These are phyloP conservation scores for Thalpophila matura DNA, from an alignment of 2,888 invertebrate genomes.

Conservation along the genomic window DNA sequence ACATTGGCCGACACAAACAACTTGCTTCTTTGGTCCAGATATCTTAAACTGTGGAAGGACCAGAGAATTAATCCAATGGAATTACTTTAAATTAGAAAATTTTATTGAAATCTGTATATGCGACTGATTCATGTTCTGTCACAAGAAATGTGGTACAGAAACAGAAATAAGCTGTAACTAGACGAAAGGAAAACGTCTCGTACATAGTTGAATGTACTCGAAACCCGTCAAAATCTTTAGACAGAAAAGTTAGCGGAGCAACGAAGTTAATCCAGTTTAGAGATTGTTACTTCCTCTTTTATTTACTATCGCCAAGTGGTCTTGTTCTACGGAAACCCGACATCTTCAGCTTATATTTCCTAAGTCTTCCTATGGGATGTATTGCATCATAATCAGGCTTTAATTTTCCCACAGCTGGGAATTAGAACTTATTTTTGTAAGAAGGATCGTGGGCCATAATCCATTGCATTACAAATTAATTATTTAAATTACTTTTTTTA, in stretches of 20 bases:
- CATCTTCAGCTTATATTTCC: background rate
- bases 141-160: conserved; percentile 1
- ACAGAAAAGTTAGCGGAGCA: background rate
- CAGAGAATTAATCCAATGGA: background rate
- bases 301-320: conserved; percentile 9
- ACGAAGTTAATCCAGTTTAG: conserved; percentile 20
- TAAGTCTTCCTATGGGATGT: background rate
- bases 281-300: conserved; percentile 11
- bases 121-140: background rate
- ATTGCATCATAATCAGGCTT: too few relatives aligned
- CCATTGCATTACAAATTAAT: too few relatives aligned
- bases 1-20: too few relatives aligned
- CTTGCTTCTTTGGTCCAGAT: too few relatives aligned
- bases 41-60: too few relatives aligned
- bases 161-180: background rate
- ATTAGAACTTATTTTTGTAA: too few relatives aligned
- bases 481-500: too few relatives aligned
- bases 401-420: too few relatives aligned
- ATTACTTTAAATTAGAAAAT: background rate
- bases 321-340: background rate
- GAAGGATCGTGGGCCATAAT: too few relatives aligned
- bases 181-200: conserved; percentile 7
- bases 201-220: conserved; percentile 23
- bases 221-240: conserved; percentile 35
- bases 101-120: background rate